Evolutionary conservation across 2,888 invertebrate species (phyloP).

Genomic region (Ectropis crepuscularia): DNA sequence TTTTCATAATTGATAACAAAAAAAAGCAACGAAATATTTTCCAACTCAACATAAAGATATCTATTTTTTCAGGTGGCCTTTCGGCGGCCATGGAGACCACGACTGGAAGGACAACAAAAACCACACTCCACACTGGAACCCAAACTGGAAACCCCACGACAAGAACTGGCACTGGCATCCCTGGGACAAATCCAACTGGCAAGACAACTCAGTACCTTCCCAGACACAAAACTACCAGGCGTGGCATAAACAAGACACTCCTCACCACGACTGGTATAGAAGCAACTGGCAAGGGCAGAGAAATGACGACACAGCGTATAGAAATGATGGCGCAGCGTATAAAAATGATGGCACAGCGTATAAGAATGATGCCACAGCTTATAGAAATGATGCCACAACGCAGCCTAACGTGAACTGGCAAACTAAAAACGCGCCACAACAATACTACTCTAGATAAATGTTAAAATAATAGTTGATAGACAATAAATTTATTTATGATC

Average conservation of each 20-base stretch:
- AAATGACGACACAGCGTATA: slow-evolving; percentile 5
- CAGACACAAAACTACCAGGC: slow-evolving; percentile 40
- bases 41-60: too few species aligned
- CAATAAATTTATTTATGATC: slow-evolving; percentile 17
- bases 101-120: slow-evolving; percentile 54
- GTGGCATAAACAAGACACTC: slow-evolving; percentile 28
- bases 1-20: too few species aligned
- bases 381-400: background rate
- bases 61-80: slow-evolving; percentile 45
- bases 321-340: too few species aligned
- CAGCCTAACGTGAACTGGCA: slow-evolving; percentile 32
- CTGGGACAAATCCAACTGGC: slow-evolving; percentile 47
- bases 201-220: slow-evolving; percentile 37
- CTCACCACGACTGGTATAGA: slow-evolving; percentile 34
- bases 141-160: slow-evolving; percentile 64
- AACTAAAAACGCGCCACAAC: slow-evolving; percentile 29
- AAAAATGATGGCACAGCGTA: too few species aligned
- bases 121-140: slow-evolving; percentile 48
- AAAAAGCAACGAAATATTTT: too few species aligned
- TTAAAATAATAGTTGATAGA: slow-evolving; percentile 2
- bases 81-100: slow-evolving; percentile 44
- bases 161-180: slow-evolving; percentile 53
- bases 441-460: slow-evolving; percentile 28
- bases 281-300: slow-evolving; percentile 31
- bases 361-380: too few species aligned